phyloP scores from a whole-genome alignment of 2,113 vertebrate genomes.

The Cyanoramphus novaezelandiae region DNA sequence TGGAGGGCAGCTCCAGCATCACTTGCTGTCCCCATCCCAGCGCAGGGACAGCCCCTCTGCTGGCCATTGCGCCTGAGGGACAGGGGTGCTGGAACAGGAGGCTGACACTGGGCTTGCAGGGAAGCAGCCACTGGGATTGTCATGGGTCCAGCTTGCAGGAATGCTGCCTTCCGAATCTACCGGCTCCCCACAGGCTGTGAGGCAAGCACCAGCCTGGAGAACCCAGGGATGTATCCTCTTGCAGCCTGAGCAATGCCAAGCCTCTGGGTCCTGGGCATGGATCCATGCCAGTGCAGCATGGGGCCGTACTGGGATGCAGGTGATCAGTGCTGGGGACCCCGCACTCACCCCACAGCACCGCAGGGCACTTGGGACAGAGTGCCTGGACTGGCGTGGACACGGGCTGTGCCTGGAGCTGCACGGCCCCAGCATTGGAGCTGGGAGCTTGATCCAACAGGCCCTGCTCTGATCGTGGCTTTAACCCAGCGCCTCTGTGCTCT shows the following conservation, averaged over 20 bases:
- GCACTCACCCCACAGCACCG: rapidly evolving
- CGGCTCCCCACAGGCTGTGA: not conserved
- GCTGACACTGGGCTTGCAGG: not conserved
- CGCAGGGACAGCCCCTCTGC: not conserved
- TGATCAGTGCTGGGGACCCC: not conserved
- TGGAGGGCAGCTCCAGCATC: not conserved
- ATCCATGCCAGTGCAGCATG: not conserved
- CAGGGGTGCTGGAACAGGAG: not conserved
- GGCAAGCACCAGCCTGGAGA: not conserved
- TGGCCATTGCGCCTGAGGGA: not conserved
- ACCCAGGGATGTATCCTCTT: not conserved
- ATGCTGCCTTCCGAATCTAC: not conserved
- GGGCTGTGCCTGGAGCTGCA: too few species aligned
- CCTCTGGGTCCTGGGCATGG: too few species aligned
- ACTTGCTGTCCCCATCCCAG: not conserved
- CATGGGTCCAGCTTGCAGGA: not conserved
- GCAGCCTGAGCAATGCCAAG: not conserved
- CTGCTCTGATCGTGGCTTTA: not conserved
- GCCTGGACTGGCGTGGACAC: not conserved
- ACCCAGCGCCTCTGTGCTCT: not conserved
- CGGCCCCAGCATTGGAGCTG: rapidly evolving
- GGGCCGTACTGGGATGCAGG: not conserved
- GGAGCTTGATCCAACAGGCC: not conserved
- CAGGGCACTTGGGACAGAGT: not conserved
- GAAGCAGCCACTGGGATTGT: not conserved